Evolutionary conservation across 2,797 vertebrate species (phyloP).

Genomic region (Tokudaia tokunoshimensis): DNA sequence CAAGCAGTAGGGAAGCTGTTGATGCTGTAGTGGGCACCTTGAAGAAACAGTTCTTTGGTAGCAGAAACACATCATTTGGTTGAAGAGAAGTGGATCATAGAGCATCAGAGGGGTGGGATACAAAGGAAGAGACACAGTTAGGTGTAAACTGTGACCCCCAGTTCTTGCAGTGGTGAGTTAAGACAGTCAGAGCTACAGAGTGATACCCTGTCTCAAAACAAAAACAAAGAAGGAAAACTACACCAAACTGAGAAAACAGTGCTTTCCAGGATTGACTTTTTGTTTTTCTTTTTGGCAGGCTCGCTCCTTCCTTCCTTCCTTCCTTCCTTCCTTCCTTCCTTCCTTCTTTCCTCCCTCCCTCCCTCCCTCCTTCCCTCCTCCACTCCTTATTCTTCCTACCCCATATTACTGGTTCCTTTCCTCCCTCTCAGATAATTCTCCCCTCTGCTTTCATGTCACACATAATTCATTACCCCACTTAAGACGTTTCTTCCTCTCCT

Average conservation of each 20-base stretch:
- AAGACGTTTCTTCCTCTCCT: not conserved
- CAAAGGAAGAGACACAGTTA: not conserved
- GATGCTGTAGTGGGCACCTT: slow-evolving; percentile 2
- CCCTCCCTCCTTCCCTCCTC: too few relatives aligned
- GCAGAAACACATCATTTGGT: not conserved
- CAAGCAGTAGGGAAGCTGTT: not conserved
- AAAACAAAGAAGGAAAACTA: not conserved
- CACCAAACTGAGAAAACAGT: not conserved
- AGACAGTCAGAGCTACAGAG: not conserved
- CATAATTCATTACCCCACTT: not conserved
- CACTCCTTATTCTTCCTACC: not conserved
- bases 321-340: not conserved
- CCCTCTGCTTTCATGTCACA: not conserved
- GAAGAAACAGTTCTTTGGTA: slow-evolving; percentile 14
- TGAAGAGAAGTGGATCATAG: not conserved
- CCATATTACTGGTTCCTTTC: not conserved
- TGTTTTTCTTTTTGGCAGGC: not conserved
- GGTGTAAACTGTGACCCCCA: not conserved
- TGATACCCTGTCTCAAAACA: not conserved
- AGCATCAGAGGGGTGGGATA: not conserved
- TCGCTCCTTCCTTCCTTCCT: not conserved
- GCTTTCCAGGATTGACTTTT: not conserved
- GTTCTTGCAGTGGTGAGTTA: not conserved
- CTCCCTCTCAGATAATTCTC: not conserved
- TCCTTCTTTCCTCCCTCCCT: not conserved